Percentiles rank a stretch among this genome's conserved stretches.
These are phyloP conservation scores for Cryptotermes secundus DNA, from an alignment of 1,140 invertebrate species.

Conservation along the genomic window DNA sequence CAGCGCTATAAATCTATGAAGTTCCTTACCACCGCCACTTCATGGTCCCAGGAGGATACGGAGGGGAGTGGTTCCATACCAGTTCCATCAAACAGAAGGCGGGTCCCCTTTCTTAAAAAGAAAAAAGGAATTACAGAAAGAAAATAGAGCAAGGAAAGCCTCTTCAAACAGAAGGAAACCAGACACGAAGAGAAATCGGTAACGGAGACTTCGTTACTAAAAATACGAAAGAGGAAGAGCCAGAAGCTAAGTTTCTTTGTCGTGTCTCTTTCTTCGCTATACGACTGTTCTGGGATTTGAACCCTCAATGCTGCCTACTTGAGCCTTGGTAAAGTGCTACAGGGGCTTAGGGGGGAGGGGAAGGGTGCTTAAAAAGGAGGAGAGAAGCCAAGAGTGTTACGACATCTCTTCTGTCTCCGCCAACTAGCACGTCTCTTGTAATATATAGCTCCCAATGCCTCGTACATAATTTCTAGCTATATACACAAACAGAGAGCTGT, in stretches of 20 bases:
- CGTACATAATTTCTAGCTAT: constrained; percentile 11
- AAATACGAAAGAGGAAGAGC: neutral
- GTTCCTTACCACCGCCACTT: neutral
- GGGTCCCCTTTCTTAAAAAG: neutral
- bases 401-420: constrained; percentile 8
- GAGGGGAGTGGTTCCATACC: neutral
- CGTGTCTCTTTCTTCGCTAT: constrained; percentile 7
- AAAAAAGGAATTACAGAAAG: neutral
- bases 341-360: neutral
- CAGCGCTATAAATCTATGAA: neutral
- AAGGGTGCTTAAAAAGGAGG: neutral
- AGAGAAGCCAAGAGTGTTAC: neutral
- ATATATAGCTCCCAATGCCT: constrained; percentile 8
- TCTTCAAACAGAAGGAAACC: neutral
- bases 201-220: neutral
- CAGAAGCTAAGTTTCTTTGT: neutral
- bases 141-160: neutral
- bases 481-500: neutral
- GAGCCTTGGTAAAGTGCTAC: neutral
- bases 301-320: constrained; percentile 17
- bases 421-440: neutral
- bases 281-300: neutral
- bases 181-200: constrained; percentile 16
- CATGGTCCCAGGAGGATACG: neutral
- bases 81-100: constrained; percentile 7